These are phyloP conservation scores for Nicator chloris DNA, from an alignment of 2,113 vertebrate genomes.

Conservation along the genomic window DNA sequence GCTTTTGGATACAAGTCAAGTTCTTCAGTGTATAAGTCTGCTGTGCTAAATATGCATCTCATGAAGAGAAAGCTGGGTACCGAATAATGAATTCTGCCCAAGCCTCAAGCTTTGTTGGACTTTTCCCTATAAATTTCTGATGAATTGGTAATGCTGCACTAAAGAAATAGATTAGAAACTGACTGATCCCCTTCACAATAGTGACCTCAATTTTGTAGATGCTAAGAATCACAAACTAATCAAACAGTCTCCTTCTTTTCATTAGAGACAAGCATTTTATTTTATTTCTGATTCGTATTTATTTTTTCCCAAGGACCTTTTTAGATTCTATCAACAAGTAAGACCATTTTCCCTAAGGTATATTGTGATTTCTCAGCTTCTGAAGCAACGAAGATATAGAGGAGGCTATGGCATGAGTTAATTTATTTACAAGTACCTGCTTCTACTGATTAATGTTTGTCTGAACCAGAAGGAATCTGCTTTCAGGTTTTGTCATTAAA, in stretches of 20 bases:
- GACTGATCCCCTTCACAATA: conserved; percentile 22
- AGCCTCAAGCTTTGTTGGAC: background rate
- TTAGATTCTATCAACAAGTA: conserved; percentile 9
- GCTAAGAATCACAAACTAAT: conserved; percentile 35
- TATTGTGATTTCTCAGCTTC: conserved; percentile 44
- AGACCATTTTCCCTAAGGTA: conserved; percentile 28
- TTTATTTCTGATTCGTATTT: conserved; percentile 61
- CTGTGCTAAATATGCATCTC: background rate
- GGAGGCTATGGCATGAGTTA: conserved; percentile 35
- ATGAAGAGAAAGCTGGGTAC: background rate
- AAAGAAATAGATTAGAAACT: conserved; percentile 52
- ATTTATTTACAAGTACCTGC: conserved; percentile 65
- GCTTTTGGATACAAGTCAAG: background rate
- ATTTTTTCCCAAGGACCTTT: background rate
- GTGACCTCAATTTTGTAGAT: conserved; percentile 56
- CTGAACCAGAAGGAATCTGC: conserved; percentile 23
- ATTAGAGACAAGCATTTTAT: conserved; percentile 35
- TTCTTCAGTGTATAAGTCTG: background rate
- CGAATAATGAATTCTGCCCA: conserved; percentile 42
- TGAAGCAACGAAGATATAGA: conserved; percentile 21
- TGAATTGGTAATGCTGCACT: background rate
- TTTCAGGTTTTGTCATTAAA: conserved; percentile 66
- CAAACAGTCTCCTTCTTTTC: conserved; percentile 12
- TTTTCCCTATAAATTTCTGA: conserved; percentile 41
- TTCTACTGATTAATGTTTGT: conserved; percentile 65